Evolutionary conservation across 1,140 invertebrate genomes (phyloP), one percentile per base, ranked within the genome.

Genomic region (Drosophila nannoptera): DNA sequence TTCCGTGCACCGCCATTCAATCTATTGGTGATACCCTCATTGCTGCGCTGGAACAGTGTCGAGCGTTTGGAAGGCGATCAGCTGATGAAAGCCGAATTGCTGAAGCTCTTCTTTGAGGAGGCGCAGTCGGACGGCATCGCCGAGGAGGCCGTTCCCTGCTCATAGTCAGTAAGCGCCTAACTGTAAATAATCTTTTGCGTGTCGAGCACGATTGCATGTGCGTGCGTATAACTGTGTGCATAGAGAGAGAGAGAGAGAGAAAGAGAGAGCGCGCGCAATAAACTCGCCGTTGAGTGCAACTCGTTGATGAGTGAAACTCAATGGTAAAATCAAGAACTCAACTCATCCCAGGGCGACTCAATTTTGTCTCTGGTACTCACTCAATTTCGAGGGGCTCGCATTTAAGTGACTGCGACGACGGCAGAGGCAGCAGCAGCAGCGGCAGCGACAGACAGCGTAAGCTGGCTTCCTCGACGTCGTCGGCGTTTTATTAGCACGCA

Each of bases 401-500:
- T 50, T 22, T n/a, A n/a, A n/a, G 31, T 42, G 8, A 35, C 16
- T 40, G 46, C 11, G 16, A n/a, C 52, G 12, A 36, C 43, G 36
- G 38, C 55, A 16, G 56, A 43, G 22, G 31, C 31, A 50, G 29
- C 49, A 45, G 31, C 14, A 9, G 48, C 40, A 63, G 49, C 58
- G 36, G 53, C 67, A 70, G 58, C 61, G n/a, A n/a, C n/a, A n/a
- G n/a, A n/a, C n/a, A n/a, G n/a, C n/a, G n/a, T n/a, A n/a, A n/a
- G n/a, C 61, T 70, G 68, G 56, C 54, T n/a, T 55, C 43, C 42
- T 38, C 55, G 50, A 49, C 33, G 33, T 33, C 49, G 56, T 77
- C 75, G 71, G 71, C 71, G 46, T 72, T 82, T 78, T 71, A 82
- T 82, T 82, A 78, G 78, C 75, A 82, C 78, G 78, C 78, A 82